Percentiles rank a stretch among this genome's conserved stretches.
Conservation (phyloP, 2,113 vertebrate species). For the Phalacrocorax aristotelis region DNA sequence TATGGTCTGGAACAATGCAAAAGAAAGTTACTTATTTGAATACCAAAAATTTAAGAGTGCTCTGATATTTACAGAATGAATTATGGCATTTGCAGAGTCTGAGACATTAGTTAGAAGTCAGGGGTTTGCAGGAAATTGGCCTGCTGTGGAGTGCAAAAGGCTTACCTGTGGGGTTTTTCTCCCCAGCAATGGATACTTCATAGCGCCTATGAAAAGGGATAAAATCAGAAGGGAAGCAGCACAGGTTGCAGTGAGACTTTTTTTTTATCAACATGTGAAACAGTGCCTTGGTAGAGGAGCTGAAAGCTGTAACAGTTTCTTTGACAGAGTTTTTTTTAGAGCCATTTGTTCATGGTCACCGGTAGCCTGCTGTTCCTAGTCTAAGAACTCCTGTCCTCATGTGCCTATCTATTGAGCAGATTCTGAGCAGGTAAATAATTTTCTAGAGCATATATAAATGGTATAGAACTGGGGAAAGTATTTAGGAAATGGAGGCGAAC, state of each 20-base stretch:
- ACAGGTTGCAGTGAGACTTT: not conserved
- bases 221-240: not conserved
- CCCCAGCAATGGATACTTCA: not conserved
- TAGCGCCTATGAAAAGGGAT: not conserved
- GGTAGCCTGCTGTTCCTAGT: not conserved
- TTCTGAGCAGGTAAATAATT: not conserved
- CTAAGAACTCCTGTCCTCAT: not conserved
- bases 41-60: not conserved
- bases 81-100: not conserved
- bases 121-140: not conserved
- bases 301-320: not conserved
- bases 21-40: not conserved
- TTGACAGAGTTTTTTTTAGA: not conserved
- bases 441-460: not conserved
- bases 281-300: not conserved
- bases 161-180: not conserved
- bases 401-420: not conserved
- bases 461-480: not conserved
- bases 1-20: not conserved
- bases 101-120: not conserved
- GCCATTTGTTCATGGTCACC: not conserved
- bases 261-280: not conserved
- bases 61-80: not conserved
- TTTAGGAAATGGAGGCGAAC: not conserved
- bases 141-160: not conserved